phyloP scores from a whole-genome alignment of 1,140 invertebrate species.

The Drosophila orosa region DNA sequence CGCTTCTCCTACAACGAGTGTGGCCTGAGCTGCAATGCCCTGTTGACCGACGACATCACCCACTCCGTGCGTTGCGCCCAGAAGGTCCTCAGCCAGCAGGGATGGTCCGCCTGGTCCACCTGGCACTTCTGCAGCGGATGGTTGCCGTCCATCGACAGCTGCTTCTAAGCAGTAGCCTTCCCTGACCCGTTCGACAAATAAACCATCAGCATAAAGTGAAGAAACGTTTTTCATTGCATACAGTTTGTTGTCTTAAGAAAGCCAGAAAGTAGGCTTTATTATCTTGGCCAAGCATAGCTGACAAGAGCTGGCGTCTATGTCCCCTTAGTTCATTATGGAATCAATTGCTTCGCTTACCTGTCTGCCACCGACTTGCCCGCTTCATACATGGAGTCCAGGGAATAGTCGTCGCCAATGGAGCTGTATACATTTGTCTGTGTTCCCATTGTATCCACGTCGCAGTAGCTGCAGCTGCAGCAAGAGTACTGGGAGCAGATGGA shows the following conservation, averaged over 20 bases:
- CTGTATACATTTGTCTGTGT: constrained; percentile 69
- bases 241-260: background rate
- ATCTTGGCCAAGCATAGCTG: background rate
- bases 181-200: constrained; percentile 3
- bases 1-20: constrained; percentile 69
- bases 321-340: background rate
- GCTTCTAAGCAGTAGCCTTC: constrained; percentile 43
- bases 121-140: constrained; percentile 63
- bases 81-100: constrained; percentile 66
- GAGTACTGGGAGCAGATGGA: constrained; percentile 86
- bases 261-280: constrained; percentile 26
- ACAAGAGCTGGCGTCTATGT: constrained; percentile 22
- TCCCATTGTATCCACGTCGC: constrained; percentile 73
- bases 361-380: constrained; percentile 54
- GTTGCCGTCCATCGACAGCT: constrained; percentile 62
- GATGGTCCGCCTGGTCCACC: constrained; percentile 74
- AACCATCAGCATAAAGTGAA: background rate
- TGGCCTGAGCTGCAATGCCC: constrained; percentile 51
- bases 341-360: constrained; percentile 61
- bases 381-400: constrained; percentile 72
- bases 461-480: constrained; percentile 86
- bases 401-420: constrained; percentile 73
- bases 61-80: constrained; percentile 70
- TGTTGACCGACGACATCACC: constrained; percentile 65
- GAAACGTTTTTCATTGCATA: background rate